These are phyloP conservation scores for Lutjanus campechanus DNA, from an alignment of 2,797 vertebrate species.

Conservation along the genomic window DNA sequence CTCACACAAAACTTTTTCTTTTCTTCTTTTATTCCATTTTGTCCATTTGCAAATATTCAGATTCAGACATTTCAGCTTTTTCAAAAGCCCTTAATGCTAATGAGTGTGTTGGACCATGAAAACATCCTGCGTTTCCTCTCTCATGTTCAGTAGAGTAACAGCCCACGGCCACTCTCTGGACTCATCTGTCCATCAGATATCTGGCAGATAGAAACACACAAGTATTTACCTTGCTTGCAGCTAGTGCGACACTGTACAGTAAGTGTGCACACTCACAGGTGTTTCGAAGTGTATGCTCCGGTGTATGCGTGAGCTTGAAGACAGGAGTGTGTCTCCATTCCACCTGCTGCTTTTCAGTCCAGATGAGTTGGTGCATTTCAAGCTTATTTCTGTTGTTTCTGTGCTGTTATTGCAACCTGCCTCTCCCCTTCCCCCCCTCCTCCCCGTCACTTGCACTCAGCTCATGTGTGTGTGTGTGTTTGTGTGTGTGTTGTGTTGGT, in stretches of 20 bases:
- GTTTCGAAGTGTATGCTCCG: conserved; percentile 32
- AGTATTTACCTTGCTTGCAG: conserved; percentile 23
- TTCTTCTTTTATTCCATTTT: background rate
- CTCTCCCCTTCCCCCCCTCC: conserved; percentile 7
- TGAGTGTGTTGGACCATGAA: conserved; percentile 20
- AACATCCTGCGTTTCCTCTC: conserved; percentile 29
- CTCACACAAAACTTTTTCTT: background rate
- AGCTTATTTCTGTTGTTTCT: conserved; percentile 78
- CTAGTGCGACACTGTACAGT: background rate
- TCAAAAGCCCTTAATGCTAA: conserved; percentile 27
- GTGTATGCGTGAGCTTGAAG: conserved; percentile 48
- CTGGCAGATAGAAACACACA: conserved; percentile 15
- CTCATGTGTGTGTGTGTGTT: conserved; percentile 67
- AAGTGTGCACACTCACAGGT: conserved; percentile 23
- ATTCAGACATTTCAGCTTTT: conserved; percentile 21
- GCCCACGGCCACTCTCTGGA: conserved; percentile 9
- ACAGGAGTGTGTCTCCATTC: conserved; percentile 70
- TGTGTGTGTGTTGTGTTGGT: conserved; percentile 86
- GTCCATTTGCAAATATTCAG: conserved; percentile 1
- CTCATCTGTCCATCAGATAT: conserved; percentile 31
- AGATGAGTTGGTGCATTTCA: conserved; percentile 72
- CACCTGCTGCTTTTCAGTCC: conserved; percentile 76
- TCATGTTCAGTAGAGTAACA: conserved; percentile 13
- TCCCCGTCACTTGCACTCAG: conserved; percentile 73
- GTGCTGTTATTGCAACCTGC: conserved; percentile 72